These are phyloP conservation scores for Agriotes lineatus DNA, from an alignment of 2,888 invertebrate species.

Conservation along the genomic window DNA sequence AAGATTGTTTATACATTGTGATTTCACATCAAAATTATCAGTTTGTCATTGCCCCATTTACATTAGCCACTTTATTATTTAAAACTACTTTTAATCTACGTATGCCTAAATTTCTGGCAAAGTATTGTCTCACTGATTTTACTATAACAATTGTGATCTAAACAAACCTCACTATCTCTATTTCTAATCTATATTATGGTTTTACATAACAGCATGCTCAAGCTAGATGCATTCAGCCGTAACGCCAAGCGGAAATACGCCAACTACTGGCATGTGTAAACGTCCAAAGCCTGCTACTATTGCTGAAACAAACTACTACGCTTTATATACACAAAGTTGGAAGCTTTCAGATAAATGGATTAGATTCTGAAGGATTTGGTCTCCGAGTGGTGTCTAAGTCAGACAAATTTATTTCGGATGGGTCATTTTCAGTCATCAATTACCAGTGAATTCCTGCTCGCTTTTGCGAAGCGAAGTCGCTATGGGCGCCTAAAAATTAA, in stretches of 20 bases:
- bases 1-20: too few relatives aligned
- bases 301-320: too few relatives aligned
- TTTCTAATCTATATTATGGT: not conserved
- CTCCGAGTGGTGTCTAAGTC: slow-evolving; percentile 5
- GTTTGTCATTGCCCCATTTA: too few relatives aligned
- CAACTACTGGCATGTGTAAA: not conserved
- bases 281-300: not conserved
- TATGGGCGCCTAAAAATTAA: not conserved
- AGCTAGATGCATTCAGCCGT: too few relatives aligned
- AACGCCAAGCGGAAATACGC: not conserved
- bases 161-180: slow-evolving; percentile 9
- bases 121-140: slow-evolving; percentile 24
- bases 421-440: slow-evolving; percentile 9
- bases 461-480: not conserved
- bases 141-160: slow-evolving; percentile 19
- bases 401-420: slow-evolving; percentile 6
- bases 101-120: too few relatives aligned
- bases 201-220: slow-evolving; percentile 5
- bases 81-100: too few relatives aligned
- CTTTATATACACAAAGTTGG: not conserved
- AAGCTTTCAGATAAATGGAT: slow-evolving; percentile 14
- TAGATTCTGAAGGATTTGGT: slow-evolving; percentile 8
- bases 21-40: too few relatives aligned
- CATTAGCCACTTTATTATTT: too few relatives aligned
- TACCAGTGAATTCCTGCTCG: not conserved